Conservation (phyloP, 2,888 invertebrate species). For the Oasisia sp. region DNA sequence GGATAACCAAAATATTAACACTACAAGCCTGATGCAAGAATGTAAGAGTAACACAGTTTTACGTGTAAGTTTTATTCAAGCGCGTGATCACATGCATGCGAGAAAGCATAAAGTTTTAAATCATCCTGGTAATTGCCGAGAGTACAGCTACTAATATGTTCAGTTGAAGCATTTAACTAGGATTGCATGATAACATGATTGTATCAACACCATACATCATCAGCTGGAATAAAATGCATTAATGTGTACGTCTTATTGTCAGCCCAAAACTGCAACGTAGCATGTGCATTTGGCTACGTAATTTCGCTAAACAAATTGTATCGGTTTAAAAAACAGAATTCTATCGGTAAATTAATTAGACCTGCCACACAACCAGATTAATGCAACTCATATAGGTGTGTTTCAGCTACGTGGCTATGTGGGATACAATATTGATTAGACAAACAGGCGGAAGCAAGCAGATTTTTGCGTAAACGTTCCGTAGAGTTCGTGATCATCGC, state of each 20-base stretch:
- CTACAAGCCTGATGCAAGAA: too few relatives aligned
- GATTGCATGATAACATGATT: background rate
- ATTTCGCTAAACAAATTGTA: background rate
- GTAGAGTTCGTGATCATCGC: background rate
- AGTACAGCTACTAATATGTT: background rate
- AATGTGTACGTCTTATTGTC: background rate
- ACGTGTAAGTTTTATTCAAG: background rate
- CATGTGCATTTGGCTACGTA: background rate
- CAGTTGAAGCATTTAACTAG: background rate
- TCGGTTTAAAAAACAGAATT: background rate
- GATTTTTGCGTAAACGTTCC: background rate
- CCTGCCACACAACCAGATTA: too few relatives aligned
- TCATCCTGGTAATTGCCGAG: background rate
- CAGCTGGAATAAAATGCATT: background rate
- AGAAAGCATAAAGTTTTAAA: background rate
- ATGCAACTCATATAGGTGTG: too few relatives aligned
- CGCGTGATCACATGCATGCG: background rate
- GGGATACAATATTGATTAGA: too few relatives aligned
- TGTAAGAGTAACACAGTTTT: too few relatives aligned
- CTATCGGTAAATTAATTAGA: too few relatives aligned
- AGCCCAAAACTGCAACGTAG: background rate
- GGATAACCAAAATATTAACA: too few relatives aligned
- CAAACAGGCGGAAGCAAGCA: background rate
- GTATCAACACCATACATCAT: background rate
- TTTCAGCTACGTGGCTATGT: too few relatives aligned